Base-by-base conservation (phyloP, 53 echinoderm and acorn worm species). In the Henricia sp. region DNA sequence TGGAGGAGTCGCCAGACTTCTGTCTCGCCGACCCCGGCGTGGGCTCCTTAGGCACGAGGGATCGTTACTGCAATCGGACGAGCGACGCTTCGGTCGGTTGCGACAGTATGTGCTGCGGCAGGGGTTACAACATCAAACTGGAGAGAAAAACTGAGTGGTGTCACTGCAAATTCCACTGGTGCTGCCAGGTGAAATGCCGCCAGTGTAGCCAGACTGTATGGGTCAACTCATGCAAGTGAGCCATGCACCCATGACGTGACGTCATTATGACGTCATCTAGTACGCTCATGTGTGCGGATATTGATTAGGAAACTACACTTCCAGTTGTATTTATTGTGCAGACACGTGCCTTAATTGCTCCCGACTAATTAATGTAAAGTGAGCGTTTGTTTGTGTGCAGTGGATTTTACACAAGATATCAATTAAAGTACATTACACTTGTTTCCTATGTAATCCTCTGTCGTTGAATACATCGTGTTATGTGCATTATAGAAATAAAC, bases 151-250 rank as follows among this genome's bases (percentile, higher is more conserved):
- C 92, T 36, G 94, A 99, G 52, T 92, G 89, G 88, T 99, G 99
- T 56, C 94, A 99, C 66, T 99, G 99, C 82, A 95, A 94, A n/a
- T 99, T 99, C 77, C 94, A 95, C 62, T 99, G 99, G 99, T 99
- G 99, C 33, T 99, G 99, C 68, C 90, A 92, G 57, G 99, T 99
- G 19, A 92, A 92, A 38, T 99, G 99, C 66, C 70, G 88, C 48
- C 89, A 93, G 46, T 96, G 96, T 37, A 87, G 77, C 55, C 89
- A 86, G 34, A 69, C 88, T 11, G 84, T 91, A 36, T 96, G 96
- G 96, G 96, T 96, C 19, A 91, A 93, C 68, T 85, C 88, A 32
- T 96, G 96, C 85, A 96, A 96, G 56, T 96, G 64, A n/a, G n/a
- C n/a, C n/a, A 89, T 32, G 37, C 50, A 64, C 35, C 30, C 11